Base-by-base conservation (phyloP, 2,888 invertebrate species). In the Tiphia femorata region DNA sequence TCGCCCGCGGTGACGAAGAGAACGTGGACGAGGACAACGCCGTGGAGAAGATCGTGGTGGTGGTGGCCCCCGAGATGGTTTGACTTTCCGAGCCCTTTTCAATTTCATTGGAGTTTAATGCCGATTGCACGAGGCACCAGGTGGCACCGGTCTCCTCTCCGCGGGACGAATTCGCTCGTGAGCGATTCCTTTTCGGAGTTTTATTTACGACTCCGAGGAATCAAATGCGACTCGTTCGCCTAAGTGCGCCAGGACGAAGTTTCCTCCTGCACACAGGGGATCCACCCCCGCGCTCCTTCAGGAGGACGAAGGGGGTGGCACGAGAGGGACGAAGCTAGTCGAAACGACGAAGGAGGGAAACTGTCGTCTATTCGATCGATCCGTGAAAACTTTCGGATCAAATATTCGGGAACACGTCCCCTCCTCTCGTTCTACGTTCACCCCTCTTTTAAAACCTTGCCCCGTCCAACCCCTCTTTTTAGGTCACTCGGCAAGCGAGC, bases 61-160 rank as follows among this genome's bases (percentile, higher is more conserved):
- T 14, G 12, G 14, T 14, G 12, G 12, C 8, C 12, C 7, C 8
- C 12, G 29, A 35, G 21, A 42, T 40, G 37, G 43, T 30, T 62
- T 55, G 52, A 59, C 53, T 55, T 56, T 35, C 41, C 33, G 49
- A 19, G 20, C 30, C 7, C 54, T 37, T 58, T 67, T 46, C 54
- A 43, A 16, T 53, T 48, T 58, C 48, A 65, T 69, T 69, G 56
- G 60, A 62, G 40, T 67, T 70, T 59, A 70, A 70, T 62, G 42
- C 48, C 55, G 59, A 67, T 58, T 59, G 59, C 56, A 57, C 46
- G 57, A 47, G 50, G 53, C 50, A 57, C 58, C 56, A 59, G 59
- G 59, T 66, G 70, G 58, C 58, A 58, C 47, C n/a, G 58, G 42
- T 42, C 17, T 4, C 21, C 19, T 40, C 42, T 17, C 12, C 54